phyloP scores from a whole-genome alignment of 2,113 vertebrate species.

The Choloepus hoffmanni region DNA sequence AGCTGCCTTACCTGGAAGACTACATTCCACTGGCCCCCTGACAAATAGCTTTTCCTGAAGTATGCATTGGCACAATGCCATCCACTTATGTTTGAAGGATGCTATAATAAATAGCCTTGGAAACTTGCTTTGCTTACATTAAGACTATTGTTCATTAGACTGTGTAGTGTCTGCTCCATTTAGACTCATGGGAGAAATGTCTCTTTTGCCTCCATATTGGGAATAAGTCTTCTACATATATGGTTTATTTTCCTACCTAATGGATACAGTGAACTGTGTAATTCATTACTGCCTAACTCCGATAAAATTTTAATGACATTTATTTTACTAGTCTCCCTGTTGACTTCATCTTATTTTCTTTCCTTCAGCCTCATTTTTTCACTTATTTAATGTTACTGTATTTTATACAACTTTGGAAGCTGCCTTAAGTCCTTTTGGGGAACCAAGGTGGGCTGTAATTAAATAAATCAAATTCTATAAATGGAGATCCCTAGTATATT shows the following conservation, averaged over 20 bases:
- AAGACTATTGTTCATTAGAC: background rate
- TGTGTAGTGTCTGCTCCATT: background rate
- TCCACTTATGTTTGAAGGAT: conserved; percentile 38
- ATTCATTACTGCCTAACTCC: conserved; percentile 16
- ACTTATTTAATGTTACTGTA: background rate
- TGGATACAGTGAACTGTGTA: background rate
- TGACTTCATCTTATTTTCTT: background rate
- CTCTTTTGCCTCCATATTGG: background rate
- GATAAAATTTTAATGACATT: background rate
- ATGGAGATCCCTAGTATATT: background rate
- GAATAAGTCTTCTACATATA: background rate
- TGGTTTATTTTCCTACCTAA: conserved; percentile 56
- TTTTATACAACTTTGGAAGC: background rate
- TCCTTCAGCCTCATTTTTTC: background rate
- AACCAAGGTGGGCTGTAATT: background rate
- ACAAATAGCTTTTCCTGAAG: conserved; percentile 20
- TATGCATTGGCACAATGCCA: background rate
- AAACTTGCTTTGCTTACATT: conserved; percentile 41
- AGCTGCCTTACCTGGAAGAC: background rate
- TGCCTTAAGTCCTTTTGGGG: background rate
- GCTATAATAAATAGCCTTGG: background rate
- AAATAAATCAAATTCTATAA: background rate
- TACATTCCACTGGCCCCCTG: background rate
- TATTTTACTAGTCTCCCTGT: background rate
- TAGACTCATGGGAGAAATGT: background rate